phyloP scores from a whole-genome alignment of 2,888 invertebrate genomes.

The Notodonta dromedarius region DNA sequence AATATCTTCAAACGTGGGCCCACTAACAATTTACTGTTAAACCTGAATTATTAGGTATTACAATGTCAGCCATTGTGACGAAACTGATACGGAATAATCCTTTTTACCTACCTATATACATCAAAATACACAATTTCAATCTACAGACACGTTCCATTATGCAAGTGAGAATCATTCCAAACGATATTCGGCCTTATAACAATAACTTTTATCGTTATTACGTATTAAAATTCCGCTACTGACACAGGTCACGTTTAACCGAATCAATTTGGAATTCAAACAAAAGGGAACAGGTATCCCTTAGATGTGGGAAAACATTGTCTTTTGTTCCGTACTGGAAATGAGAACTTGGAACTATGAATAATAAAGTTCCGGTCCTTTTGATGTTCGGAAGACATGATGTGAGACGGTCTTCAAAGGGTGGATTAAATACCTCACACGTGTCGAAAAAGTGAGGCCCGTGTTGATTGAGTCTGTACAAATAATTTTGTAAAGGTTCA shows the following conservation, averaged over 20 bases:
- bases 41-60: too few species aligned
- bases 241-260: conserved; percentile 2
- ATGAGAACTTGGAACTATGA: background rate
- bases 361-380: background rate
- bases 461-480: too few species aligned
- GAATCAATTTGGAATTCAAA: conserved; percentile 6
- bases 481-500: too few species aligned
- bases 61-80: too few species aligned
- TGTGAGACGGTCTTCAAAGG: too few species aligned
- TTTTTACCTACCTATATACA: background rate
- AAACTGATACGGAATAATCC: background rate
- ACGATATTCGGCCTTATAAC: background rate
- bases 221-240: background rate
- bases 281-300: background rate
- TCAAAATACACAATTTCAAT: background rate
- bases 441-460: too few species aligned
- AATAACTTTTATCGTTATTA: background rate
- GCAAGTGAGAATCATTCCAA: background rate
- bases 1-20: too few species aligned
- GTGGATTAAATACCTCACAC: too few species aligned
- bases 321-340: background rate
- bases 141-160: background rate
- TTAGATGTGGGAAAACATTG: background rate
- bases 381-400: too few species aligned
- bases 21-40: too few species aligned